A percentile compares a stretch with the other conserved stretches of the same genome.
Evolutionary conservation across 2,113 vertebrate genomes (phyloP).

Genomic region (Campylorhamphus procurvoides): DNA sequence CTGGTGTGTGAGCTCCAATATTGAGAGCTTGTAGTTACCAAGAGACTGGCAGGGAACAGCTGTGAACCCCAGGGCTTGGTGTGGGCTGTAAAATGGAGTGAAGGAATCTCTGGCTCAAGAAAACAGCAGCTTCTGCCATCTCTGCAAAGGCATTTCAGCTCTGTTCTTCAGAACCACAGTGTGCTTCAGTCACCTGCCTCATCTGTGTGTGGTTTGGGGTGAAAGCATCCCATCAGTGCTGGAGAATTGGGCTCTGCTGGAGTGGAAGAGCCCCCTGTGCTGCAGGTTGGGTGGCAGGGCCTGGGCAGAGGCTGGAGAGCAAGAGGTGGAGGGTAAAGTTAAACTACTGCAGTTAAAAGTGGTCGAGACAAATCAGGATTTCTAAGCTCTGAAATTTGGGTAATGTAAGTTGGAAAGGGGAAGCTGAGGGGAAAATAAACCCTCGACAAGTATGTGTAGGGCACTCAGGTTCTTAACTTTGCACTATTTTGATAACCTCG

Average conservation of each 20-base stretch:
- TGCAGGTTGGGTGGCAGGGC: neutral
- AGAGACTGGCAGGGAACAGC: neutral
- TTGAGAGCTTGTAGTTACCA: neutral
- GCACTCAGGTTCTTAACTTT: neutral
- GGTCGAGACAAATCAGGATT: neutral
- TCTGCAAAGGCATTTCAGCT: neutral
- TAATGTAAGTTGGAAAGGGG: neutral
- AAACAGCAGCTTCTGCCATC: neutral
- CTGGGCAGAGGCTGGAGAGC: neutral
- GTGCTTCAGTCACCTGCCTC: neutral
- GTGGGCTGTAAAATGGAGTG: neutral
- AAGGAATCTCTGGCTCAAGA: neutral
- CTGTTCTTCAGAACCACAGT: accelerated
- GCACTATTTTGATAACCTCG: neutral
- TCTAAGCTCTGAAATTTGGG: accelerated
- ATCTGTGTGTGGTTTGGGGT: neutral
- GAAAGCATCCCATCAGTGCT: neutral
- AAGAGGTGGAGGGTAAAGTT: accelerated
- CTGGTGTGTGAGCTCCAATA: neutral
- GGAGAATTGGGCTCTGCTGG: neutral
- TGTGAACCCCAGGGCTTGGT: neutral
- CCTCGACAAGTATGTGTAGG: accelerated
- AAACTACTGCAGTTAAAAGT: accelerated
- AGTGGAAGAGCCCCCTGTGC: neutral
- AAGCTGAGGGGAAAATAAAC: neutral